A percentile compares a stretch with the other conserved stretches of the same genome.
Conservation (phyloP, 2,797 vertebrate genomes). For the Gambelia wislizenii region DNA sequence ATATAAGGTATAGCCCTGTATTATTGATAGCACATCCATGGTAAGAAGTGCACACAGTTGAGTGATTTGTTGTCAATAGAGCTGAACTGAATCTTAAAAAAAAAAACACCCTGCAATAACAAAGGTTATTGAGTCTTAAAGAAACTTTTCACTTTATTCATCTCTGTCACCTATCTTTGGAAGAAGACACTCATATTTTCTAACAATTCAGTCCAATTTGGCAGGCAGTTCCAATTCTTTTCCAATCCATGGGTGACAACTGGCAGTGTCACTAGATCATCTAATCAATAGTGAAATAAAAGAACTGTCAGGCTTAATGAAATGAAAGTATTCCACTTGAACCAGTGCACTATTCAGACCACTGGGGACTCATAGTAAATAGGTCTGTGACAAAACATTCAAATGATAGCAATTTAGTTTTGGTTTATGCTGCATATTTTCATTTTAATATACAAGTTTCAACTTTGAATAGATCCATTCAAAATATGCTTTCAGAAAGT, state of each 20-base stretch:
- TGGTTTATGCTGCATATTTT: slow-evolving; percentile 38
- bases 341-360: slow-evolving; percentile 16
- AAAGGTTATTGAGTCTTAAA: too few species aligned
- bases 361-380: fast-evolving
- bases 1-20: background rate
- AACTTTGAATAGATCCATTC: slow-evolving; percentile 37
- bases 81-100: too few species aligned
- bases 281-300: slow-evolving; percentile 69
- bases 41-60: background rate
- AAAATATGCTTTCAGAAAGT: background rate
- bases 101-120: too few species aligned
- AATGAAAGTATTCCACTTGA: slow-evolving; percentile 49
- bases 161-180: slow-evolving; percentile 58
- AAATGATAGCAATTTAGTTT: slow-evolving; percentile 31
- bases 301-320: slow-evolving; percentile 68
- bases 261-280: slow-evolving; percentile 60
- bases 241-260: slow-evolving; percentile 40
- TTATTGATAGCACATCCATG: background rate
- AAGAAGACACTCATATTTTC: slow-evolving; percentile 52
- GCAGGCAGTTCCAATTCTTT: slow-evolving; percentile 52
- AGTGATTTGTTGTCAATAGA: background rate
- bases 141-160: slow-evolving; percentile 63
- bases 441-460: slow-evolving; percentile 43
- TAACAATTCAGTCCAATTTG: slow-evolving; percentile 59
- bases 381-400: slow-evolving; percentile 27